Base-by-base conservation (phyloP, 2,113 vertebrate genomes). In the Tragelaphus scriptus region DNA sequence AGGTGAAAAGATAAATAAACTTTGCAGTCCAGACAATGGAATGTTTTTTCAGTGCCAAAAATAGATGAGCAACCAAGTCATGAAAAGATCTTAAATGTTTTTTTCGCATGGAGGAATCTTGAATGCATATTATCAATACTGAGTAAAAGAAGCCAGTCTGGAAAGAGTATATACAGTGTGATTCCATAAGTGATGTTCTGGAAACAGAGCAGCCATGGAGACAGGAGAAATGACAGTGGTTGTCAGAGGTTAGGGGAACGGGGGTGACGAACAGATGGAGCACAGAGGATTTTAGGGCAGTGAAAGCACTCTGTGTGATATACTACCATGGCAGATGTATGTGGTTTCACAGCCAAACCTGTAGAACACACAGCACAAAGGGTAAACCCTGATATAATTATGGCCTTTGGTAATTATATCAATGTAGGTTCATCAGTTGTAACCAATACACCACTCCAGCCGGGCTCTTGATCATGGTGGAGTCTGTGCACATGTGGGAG, bases 401-500 rank as follows among this genome's bases (percentile, higher is more conserved):
- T 13, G 36, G 16, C 9, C 11, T 12, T 28, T 58, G 11, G 65
- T 51, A 25, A 75, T 23, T 16, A 23, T 49, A 47, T 61, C 84
- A 15, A 10, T 2, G 82, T 11, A 21, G 25, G 40, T 61, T 79
- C 82, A 28, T 36, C 25, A 6, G 30, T 2, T 28, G 40, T 11
- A 40, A 77, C 11, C 21, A 77, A 51, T 3, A 8, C 25, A 19
- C 53, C 40, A 10, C 30, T 86, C 19, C 2, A 1, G 47, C 5
- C 3, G 71, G 32, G 12, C 2, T 25, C 11, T 36, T 44, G 75
- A n/a, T 55, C 25, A 13, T 12, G 47, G 28, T 0, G 10, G 28
- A n/a, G 14, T 15, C 23, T 28, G 4, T 0, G 7, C 26, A 5
- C 26, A 2, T 53, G 36, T 1, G 47, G 47, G 19, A 10, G 9